Percentiles rank a stretch among this genome's conserved stretches.
phyloP scores from a whole-genome alignment of 2,113 vertebrate genomes.

The Hassar affinis region DNA sequence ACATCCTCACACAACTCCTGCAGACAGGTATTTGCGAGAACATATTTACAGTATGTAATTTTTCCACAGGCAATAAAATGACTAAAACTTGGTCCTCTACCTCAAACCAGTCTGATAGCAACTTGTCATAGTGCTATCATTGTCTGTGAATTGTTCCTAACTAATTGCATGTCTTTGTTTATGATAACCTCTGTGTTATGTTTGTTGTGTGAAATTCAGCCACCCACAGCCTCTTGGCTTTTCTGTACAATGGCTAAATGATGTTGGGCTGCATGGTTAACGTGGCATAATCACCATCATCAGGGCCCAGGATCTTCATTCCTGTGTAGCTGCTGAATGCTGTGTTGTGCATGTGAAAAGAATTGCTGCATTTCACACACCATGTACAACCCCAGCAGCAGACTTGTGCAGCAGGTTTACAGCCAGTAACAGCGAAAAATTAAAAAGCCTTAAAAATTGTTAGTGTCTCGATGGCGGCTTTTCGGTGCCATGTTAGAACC shows the following conservation, averaged over 20 bases:
- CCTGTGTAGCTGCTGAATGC: not conserved
- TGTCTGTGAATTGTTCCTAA: not conserved
- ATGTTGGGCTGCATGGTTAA: not conserved
- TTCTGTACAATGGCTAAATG: not conserved
- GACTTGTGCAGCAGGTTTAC: not conserved
- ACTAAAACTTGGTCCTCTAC: not conserved
- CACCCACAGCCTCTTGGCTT: not conserved
- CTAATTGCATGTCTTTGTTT: not conserved
- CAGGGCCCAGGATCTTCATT: not conserved
- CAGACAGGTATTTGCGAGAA: conserved; percentile 82
- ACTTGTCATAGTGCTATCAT: not conserved
- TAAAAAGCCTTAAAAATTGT: not conserved
- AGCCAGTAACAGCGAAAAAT: not conserved
- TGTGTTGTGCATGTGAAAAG: not conserved
- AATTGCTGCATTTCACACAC: not conserved
- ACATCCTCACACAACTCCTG: conserved; percentile 93
- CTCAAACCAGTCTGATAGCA: not conserved
- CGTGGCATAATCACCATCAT: not conserved
- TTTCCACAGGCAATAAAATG: not conserved
- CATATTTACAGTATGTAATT: not conserved
- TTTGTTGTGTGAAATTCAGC: not conserved
- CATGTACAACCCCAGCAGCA: not conserved
- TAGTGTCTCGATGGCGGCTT: not conserved
- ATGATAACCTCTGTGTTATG: not conserved
- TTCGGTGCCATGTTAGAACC: not conserved